These are phyloP conservation scores for Tautogolabrus adspersus DNA, from an alignment of 2,113 vertebrate genomes.

Conservation along the genomic window DNA sequence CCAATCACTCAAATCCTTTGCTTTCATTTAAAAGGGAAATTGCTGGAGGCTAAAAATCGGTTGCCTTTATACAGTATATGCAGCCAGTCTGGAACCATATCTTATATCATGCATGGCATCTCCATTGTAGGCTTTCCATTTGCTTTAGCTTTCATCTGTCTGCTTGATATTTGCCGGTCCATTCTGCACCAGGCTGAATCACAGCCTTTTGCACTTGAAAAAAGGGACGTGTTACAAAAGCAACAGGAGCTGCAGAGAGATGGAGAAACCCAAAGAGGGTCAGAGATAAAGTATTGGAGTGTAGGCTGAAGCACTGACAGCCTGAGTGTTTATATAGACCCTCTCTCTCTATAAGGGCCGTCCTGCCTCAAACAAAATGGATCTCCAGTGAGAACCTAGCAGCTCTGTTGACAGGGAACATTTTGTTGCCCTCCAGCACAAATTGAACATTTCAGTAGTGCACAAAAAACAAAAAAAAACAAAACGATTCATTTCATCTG, in stretches of 20 bases:
- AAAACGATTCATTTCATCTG: conserved; percentile 7
- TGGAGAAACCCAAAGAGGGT: conserved; percentile 8
- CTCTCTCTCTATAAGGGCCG: conserved; percentile 7
- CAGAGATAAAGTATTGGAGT: conserved; percentile 18
- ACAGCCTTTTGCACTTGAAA: conserved; percentile 4
- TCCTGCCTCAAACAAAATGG: conserved; percentile 29
- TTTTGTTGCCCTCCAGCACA: conserved; percentile 16
- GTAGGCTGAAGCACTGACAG: conserved; percentile 18
- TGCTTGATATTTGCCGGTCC: background rate
- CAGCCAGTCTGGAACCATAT: background rate
- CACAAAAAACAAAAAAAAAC: background rate
- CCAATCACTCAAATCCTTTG: background rate
- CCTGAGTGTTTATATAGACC: background rate
- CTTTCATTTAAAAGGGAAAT: background rate
- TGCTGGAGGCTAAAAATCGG: background rate
- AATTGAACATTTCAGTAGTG: conserved; percentile 30
- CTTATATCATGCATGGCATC: background rate
- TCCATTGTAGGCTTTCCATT: conserved; percentile 19
- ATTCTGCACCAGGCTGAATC: conserved; percentile 7
- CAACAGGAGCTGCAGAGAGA: background rate
- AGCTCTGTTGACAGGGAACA: conserved; percentile 14
- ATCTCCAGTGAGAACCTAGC: conserved; percentile 32
- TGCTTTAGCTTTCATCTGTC: conserved; percentile 27
- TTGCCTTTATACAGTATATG: conserved; percentile 2
- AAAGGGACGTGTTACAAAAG: conserved; percentile 14